Percentiles rank a stretch among this genome's conserved stretches.
phyloP scores from a whole-genome alignment of 2,113 vertebrate species.

The Bubo blakistoni region DNA sequence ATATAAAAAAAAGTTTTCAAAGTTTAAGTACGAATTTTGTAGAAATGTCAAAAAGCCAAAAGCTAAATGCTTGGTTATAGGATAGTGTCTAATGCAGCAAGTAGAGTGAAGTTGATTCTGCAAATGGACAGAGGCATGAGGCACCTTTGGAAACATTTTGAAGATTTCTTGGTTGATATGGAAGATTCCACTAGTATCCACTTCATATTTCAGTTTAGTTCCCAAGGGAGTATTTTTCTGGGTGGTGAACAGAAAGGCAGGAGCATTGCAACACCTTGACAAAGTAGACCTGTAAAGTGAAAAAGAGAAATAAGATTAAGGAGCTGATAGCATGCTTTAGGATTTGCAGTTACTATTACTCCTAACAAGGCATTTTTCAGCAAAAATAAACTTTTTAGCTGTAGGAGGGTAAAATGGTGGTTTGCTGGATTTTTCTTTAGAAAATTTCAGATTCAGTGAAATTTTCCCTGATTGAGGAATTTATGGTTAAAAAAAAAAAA shows the following conservation, averaged over 20 bases:
- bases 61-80: not conserved
- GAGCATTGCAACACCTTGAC: constrained; percentile 94
- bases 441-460: not conserved
- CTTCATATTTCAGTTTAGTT: constrained; percentile 93
- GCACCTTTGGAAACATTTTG: constrained; percentile 95
- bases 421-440: not conserved
- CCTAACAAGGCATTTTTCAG: not conserved
- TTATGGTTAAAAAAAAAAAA: not conserved
- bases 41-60: not conserved
- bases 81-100: not conserved
- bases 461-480: not conserved
- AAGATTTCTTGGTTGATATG: constrained; percentile 91
- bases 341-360: not conserved
- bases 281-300: constrained; percentile 81
- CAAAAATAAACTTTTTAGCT: not conserved
- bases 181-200: constrained; percentile 91
- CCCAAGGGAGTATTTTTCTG: constrained; percentile 94
- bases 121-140: not conserved
- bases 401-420: not conserved
- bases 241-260: constrained; percentile 93
- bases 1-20: not conserved
- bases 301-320: not conserved
- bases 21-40: not conserved
- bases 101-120: not conserved
- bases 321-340: not conserved